phyloP scores from a whole-genome alignment of 2,888 invertebrate genomes.

The Lissonota sp. region DNA sequence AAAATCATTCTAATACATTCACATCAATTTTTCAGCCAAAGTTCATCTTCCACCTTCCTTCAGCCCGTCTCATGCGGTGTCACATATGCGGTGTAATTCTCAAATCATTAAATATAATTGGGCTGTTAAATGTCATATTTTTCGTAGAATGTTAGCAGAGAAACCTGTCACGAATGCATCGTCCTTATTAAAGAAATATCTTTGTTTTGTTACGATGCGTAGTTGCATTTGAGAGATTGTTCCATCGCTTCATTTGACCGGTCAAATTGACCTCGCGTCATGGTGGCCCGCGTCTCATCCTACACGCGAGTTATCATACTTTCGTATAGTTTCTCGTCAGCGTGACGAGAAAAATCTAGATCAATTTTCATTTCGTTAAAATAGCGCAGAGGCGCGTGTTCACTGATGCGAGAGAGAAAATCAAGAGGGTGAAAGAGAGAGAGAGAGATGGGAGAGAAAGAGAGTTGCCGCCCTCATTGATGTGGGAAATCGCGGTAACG shows the following conservation, averaged over 20 bases:
- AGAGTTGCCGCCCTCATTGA: constrained; percentile 60
- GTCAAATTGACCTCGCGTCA: constrained; percentile 52
- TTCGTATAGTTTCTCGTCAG: constrained; percentile 29
- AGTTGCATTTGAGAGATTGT: constrained; percentile 18
- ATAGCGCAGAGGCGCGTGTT: constrained; percentile 48
- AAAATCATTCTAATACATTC: no score
- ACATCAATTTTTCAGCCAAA: no score
- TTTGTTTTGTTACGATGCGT: constrained; percentile 29
- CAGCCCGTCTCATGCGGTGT: no score
- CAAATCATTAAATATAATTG: no score
- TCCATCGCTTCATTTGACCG: constrained; percentile 43
- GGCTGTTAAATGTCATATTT: no score
- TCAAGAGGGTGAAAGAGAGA: no score
- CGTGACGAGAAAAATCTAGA: constrained; percentile 60
- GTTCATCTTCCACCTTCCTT: no score
- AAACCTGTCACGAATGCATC: not conserved
- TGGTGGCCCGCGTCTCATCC: constrained; percentile 54
- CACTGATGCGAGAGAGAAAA: constrained; percentile 39
- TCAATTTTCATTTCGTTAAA: constrained; percentile 65
- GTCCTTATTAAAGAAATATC: constrained; percentile 11
- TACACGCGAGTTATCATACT: constrained; percentile 36
- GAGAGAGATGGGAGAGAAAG: no score
- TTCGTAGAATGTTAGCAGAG: not conserved
- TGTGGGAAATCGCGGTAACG: constrained; percentile 67
- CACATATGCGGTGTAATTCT: no score